A percentile compares a stretch with the other conserved stretches of the same genome.
Conservation (phyloP, 2,113 vertebrate genomes). For the Conger conger region DNA sequence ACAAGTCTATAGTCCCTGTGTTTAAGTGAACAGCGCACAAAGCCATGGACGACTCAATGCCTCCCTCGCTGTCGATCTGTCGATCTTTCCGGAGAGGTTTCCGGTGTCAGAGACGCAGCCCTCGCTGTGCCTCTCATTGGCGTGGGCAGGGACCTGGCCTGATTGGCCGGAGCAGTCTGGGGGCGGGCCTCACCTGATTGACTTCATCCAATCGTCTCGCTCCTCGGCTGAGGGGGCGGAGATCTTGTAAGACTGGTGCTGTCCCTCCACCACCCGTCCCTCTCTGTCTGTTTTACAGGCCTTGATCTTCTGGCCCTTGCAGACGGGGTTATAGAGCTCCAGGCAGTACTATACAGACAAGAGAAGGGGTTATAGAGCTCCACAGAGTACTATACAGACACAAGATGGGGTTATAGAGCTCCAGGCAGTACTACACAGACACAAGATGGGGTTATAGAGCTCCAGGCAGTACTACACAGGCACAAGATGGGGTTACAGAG, state of each 20-base stretch:
- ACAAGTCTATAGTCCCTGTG: no score
- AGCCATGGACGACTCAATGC: not conserved
- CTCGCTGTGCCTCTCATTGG: no score
- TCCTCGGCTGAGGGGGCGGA: conserved; percentile 79
- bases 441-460: no score
- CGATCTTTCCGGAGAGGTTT: no score
- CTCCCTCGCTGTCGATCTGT: no score
- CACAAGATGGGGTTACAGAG: conserved; percentile 77
- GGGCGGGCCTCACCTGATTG: conserved; percentile 74
- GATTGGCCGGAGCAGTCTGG: not conserved
- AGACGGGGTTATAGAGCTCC: conserved; percentile 79
- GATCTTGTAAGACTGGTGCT: conserved; percentile 88
- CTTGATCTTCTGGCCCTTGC: conserved; percentile 88
- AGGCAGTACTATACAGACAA: no score
- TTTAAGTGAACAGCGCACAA: not conserved
- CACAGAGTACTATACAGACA: no score
- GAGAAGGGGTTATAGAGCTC: no score
- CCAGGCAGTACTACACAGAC: no score
- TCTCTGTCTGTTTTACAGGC: conserved; percentile 90
- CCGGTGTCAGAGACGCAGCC: no score
- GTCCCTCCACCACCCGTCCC: conserved; percentile 88
- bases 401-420: conserved; percentile 79
- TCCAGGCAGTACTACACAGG: no score
- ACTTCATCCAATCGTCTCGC: conserved; percentile 82
- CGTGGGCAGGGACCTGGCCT: not conserved